phyloP scores from a whole-genome alignment of 2,888 invertebrate species.

The Tetranychus truncatus region DNA sequence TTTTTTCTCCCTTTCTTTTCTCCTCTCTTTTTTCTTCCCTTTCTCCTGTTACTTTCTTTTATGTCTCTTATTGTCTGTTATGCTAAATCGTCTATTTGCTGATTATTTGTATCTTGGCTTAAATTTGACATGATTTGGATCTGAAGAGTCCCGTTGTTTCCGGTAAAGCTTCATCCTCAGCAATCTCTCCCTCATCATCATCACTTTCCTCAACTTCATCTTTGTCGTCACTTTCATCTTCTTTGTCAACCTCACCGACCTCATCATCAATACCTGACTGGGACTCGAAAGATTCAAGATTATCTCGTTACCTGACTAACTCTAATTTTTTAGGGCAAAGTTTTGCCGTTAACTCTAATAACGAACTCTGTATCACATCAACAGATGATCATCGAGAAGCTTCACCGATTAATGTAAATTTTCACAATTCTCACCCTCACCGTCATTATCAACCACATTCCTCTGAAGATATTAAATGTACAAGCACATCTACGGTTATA shows the following conservation, averaged over 20 bases:
- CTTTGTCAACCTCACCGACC: not conserved
- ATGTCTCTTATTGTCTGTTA: not conserved
- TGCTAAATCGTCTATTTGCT: no score
- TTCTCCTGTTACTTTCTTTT: not conserved
- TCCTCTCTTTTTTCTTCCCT: not conserved
- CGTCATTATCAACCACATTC: not conserved
- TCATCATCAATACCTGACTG: not conserved
- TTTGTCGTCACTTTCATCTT: not conserved
- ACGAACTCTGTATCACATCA: not conserved
- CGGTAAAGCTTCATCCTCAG: not conserved
- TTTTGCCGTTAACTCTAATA: not conserved
- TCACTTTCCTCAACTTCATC: not conserved
- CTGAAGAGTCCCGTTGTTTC: not conserved
- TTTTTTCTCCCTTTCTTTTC: conserved; percentile 3
- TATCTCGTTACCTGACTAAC: not conserved
- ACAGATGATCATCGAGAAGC: not conserved
- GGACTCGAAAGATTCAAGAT: not conserved
- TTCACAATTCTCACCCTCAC: not conserved
- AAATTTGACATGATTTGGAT: not conserved
- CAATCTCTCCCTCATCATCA: not conserved
- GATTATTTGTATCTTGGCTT: not conserved
- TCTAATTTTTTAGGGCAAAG: not conserved
- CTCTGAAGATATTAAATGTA: not conserved
- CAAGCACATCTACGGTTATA: not conserved
- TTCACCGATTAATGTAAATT: not conserved